phyloP scores from a whole-genome alignment of 2,888 invertebrate genomes.

The Drosophila quinaria region DNA sequence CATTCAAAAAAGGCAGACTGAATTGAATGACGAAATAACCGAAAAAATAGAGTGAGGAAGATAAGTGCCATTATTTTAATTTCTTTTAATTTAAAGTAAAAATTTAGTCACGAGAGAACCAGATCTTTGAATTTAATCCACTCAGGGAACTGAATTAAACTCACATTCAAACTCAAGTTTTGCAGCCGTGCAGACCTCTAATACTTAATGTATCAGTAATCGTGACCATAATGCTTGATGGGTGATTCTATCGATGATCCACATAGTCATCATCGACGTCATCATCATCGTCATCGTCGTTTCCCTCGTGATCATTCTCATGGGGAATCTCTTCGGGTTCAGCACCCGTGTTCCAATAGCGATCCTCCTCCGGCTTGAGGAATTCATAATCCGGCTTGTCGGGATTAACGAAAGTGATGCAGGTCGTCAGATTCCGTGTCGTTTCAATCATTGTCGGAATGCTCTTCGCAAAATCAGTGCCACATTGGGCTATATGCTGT shows the following conservation, averaged over 20 bases:
- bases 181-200: too few species aligned
- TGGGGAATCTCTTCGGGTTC: slow-evolving; percentile 54
- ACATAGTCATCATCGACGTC: slow-evolving; percentile 52
- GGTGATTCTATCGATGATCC: slow-evolving; percentile 56
- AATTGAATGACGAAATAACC: too few species aligned
- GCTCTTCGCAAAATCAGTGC: slow-evolving; percentile 54
- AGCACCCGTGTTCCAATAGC: slow-evolving; percentile 70
- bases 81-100: too few species aligned
- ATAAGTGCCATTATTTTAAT: too few species aligned
- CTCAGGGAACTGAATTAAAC: too few species aligned
- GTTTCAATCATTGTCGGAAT: slow-evolving; percentile 76
- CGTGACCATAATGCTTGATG: not conserved
- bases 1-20: too few species aligned
- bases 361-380: slow-evolving; percentile 67
- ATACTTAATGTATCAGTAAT: slow-evolving; percentile 16
- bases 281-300: slow-evolving; percentile 9
- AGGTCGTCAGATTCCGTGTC: slow-evolving; percentile 68
- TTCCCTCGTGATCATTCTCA: slow-evolving; percentile 38
- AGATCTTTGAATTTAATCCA: too few species aligned
- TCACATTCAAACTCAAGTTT: too few species aligned
- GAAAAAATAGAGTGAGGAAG: too few species aligned
- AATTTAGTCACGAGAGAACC: too few species aligned
- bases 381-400: slow-evolving; percentile 69
- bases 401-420: slow-evolving; percentile 66
- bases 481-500: slow-evolving; percentile 52